phyloP scores from a whole-genome alignment of 2,888 invertebrate genomes.

The Antheraea yamamai region DNA sequence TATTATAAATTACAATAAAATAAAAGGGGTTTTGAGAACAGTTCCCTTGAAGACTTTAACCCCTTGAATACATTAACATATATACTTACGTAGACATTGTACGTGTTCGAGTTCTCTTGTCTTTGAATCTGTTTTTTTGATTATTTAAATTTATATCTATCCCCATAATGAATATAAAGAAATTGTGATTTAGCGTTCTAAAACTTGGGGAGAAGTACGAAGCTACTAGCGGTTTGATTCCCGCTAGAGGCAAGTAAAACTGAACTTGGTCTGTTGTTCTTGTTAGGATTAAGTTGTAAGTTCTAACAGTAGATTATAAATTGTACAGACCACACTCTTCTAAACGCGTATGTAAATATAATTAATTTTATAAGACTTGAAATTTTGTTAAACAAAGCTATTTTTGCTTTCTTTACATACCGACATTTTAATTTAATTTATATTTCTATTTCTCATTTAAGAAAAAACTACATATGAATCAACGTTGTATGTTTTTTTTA shows the following conservation, averaged over 20 bases:
- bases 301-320: too few species aligned
- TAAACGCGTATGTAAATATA: too few species aligned
- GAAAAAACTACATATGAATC: too few species aligned
- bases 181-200: not conserved
- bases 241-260: not conserved
- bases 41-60: not conserved
- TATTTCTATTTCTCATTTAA: too few species aligned
- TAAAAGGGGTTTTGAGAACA: slow-evolving; percentile 20
- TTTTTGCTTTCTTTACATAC: too few species aligned
- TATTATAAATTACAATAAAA: slow-evolving; percentile 26
- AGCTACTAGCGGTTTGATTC: not conserved
- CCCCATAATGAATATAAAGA: not conserved
- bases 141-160: not conserved
- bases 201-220: not conserved
- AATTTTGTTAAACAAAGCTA: too few species aligned
- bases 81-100: not conserved
- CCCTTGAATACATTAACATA: slow-evolving; percentile 11
- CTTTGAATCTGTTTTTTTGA: not conserved
- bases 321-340: too few species aligned
- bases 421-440: too few species aligned
- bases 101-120: not conserved
- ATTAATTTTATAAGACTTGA: too few species aligned
- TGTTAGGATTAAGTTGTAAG: not conserved
- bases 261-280: not conserved
- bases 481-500: too few species aligned